These are phyloP conservation scores for Eremobia ochroleuca DNA, from an alignment of 2,888 invertebrate species.

Conservation along the genomic window DNA sequence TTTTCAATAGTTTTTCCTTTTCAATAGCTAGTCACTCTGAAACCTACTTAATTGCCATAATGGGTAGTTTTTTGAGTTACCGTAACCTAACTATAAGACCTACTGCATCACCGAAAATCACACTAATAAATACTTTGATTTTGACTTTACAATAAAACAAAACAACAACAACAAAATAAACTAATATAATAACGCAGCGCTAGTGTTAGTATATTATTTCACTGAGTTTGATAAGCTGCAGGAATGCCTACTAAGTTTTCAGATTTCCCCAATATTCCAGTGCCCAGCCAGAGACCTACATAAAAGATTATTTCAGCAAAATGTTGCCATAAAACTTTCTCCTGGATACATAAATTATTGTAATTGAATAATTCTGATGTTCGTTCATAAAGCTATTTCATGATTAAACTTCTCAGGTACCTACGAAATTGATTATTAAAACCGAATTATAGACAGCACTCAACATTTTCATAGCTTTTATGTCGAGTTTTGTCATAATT, in stretches of 20 bases:
- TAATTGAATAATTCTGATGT: conserved; percentile 33
- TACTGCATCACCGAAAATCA: too few relatives aligned
- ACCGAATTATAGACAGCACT: conserved; percentile 23
- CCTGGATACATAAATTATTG: conserved; percentile 10
- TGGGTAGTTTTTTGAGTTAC: too few relatives aligned
- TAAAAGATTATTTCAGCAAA: conserved; percentile 10
- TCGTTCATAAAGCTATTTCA: conserved; percentile 29
- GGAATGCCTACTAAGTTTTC: background rate
- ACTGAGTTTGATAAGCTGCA: background rate
- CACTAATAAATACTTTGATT: too few relatives aligned
- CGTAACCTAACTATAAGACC: too few relatives aligned
- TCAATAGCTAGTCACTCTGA: too few relatives aligned
- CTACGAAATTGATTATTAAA: conserved; percentile 32
- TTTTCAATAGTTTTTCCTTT: too few relatives aligned
- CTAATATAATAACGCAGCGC: too few relatives aligned
- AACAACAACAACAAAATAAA: background rate
- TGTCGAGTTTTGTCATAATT: conserved; percentile 8
- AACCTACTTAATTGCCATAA: too few relatives aligned
- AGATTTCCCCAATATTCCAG: background rate
- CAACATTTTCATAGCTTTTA: conserved; percentile 33
- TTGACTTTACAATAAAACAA: too few relatives aligned
- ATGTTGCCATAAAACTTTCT: background rate
- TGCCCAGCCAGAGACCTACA: too few relatives aligned
- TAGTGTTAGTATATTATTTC: background rate
- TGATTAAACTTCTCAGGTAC: conserved; percentile 31